Conservation (phyloP, 1,140 invertebrate species). For the Eurosta solidaginis region DNA sequence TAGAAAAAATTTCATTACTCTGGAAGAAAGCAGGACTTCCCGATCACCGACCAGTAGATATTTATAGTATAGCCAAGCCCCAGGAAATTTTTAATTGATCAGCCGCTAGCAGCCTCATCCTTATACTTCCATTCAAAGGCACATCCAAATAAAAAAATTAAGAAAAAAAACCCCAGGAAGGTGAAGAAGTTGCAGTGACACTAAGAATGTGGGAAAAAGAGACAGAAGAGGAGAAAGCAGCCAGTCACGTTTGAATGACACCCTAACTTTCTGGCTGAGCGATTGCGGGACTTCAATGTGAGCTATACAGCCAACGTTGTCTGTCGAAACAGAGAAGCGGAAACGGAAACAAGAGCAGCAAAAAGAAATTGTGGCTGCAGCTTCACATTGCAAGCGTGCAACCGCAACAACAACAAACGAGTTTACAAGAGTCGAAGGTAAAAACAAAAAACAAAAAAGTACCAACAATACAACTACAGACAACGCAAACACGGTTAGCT, state of each 20-base stretch:
- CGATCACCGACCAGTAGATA: too few relatives aligned
- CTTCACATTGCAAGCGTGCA: constrained; percentile 8
- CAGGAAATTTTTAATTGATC: too few relatives aligned
- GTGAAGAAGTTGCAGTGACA: constrained; percentile 2
- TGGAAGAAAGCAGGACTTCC: too few relatives aligned
- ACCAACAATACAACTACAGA: neutral
- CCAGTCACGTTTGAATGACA: neutral
- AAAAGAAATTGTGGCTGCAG: neutral
- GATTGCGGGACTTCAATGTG: neutral
- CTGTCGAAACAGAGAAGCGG: constrained; percentile 1
- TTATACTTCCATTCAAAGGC: too few relatives aligned
- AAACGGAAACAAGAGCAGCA: neutral
- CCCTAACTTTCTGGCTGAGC: neutral
- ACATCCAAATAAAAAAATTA: neutral
- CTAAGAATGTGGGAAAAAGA: neutral
- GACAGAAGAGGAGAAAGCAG: neutral
- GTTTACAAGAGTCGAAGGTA: neutral
- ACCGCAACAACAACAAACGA: neutral
- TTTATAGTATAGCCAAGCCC: too few relatives aligned
- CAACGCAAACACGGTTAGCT: too few relatives aligned
- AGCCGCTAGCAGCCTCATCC: too few relatives aligned
- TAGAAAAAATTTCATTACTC: too few relatives aligned
- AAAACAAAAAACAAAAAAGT: neutral
- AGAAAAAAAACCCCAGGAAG: neutral
- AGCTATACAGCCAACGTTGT: neutral